Base-by-base conservation (phyloP, 2,888 invertebrate species). In the Chalcis sispes region DNA sequence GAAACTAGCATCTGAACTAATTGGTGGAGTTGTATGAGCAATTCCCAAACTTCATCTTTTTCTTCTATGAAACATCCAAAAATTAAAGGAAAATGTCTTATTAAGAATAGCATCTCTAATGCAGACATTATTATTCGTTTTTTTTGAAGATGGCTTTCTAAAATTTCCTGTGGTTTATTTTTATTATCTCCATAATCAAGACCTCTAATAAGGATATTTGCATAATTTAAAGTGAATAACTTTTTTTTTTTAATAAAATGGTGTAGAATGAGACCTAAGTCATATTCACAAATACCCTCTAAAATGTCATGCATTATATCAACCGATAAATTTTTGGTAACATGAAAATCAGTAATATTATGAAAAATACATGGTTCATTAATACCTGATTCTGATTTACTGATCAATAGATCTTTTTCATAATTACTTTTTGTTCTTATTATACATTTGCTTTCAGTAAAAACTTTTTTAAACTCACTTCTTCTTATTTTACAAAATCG, bases 281-380 rank as follows among this genome's bases (percentile, higher is more conserved):
- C 54, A 54, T 54, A 54, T 15, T 27, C 27, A 13, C 1, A 3
- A 13, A 54, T 15, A 13, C 54, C 54, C 15, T 54, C 27, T 15
- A 54, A 15, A 5, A 54, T 13, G 15, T 54, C 54, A 27, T 54
- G 54, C 54, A 54, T 54, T 4, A 54, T 27, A 13, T 54, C 54
- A 8, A 54, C 54, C 2, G 54, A 50, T 15, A 54, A 25, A 15
- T 15, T 54, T 27, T 25, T 1, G 1, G 54, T 54, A 1, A 54
- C 27, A 15, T 54, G 27, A 15, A 54, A 25, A 54, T 54, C 13
- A 8, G 2, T 3, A 3, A 52, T 4, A 7, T 23, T 3, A 13
- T 52, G 18, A 23, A 52, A 52, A 23, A 52, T 23, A 13, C 50
- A 54, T 2, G n/a, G 2, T 10, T 54, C 54, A 4, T 7, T 15